Evolutionary conservation across 2,888 invertebrate genomes (phyloP).

Genomic region (Barypeithes pellucidus): DNA sequence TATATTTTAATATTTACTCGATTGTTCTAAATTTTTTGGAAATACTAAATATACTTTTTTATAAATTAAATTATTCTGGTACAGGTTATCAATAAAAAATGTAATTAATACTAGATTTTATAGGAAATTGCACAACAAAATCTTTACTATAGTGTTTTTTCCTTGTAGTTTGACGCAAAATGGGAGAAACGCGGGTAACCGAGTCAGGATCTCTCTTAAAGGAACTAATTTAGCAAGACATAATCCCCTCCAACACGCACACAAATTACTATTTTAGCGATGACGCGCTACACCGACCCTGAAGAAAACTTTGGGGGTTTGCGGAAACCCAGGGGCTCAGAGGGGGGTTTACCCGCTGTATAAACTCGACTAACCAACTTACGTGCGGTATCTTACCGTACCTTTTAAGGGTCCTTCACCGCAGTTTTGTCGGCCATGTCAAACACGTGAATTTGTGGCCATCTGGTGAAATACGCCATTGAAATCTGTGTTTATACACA

Average conservation of each 20-base stretch:
- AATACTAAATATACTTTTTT: too few relatives aligned
- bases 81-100: too few relatives aligned
- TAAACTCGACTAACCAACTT: conserved; percentile 11
- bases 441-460: conserved; percentile 4
- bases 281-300: conserved; percentile 24
- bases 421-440: conserved; percentile 11
- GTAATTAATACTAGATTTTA: too few relatives aligned
- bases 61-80: too few relatives aligned
- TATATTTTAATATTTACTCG: too few relatives aligned
- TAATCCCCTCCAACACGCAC: neutral
- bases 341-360: conserved; percentile 3
- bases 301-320: conserved; percentile 30
- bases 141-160: too few relatives aligned
- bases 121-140: too few relatives aligned
- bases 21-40: too few relatives aligned
- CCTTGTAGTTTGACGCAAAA: too few relatives aligned
- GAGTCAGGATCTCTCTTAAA: too few relatives aligned
- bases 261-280: conserved; percentile 17
- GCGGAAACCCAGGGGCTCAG: conserved; percentile 16
- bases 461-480: neutral
- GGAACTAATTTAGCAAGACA: neutral
- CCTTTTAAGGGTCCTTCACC: conserved; percentile 14
- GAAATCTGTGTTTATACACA: neutral
- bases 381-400: conserved; percentile 5
- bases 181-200: too few relatives aligned